Conservation (phyloP, 2,888 invertebrate genomes). For the Macrosiphum euphorbiae region DNA sequence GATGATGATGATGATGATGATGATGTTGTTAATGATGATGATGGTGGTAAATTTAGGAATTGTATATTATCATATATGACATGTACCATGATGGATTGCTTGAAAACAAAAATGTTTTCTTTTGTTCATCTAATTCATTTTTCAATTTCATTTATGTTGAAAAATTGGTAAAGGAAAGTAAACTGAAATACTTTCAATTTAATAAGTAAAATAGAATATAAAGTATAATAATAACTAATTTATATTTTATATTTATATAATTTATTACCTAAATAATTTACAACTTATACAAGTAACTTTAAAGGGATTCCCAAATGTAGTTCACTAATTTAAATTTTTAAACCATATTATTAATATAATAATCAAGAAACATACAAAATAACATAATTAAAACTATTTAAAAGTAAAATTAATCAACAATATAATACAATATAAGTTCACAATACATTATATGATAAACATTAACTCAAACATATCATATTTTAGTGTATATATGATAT, state of each 20-base stretch:
- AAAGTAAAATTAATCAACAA: slow-evolving; percentile 23
- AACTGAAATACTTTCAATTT: neutral
- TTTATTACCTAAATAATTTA: neutral
- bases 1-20: slow-evolving; percentile 12
- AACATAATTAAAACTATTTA: slow-evolving; percentile 5
- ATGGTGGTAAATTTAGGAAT: slow-evolving; percentile 9
- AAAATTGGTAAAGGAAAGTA: neutral
- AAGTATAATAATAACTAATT: neutral
- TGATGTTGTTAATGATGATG: slow-evolving; percentile 29
- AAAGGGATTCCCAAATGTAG: neutral
- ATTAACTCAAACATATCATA: neutral
- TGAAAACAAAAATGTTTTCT: neutral
- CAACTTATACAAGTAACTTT: neutral
- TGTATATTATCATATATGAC: slow-evolving; percentile 15
- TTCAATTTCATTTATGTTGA: neutral
- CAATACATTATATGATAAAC: slow-evolving; percentile 10
- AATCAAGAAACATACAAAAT: slow-evolving; percentile 1
- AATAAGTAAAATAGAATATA: neutral
- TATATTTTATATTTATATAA: neutral
- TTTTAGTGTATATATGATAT: neutral
- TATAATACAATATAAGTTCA: neutral
- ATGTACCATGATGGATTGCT: neutral
- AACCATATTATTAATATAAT: neutral
- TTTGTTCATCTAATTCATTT: neutral
- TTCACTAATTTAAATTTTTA: neutral